Evolutionary conservation across 2,797 vertebrate species (phyloP).

Genomic region (Echiichthys vipera): DNA sequence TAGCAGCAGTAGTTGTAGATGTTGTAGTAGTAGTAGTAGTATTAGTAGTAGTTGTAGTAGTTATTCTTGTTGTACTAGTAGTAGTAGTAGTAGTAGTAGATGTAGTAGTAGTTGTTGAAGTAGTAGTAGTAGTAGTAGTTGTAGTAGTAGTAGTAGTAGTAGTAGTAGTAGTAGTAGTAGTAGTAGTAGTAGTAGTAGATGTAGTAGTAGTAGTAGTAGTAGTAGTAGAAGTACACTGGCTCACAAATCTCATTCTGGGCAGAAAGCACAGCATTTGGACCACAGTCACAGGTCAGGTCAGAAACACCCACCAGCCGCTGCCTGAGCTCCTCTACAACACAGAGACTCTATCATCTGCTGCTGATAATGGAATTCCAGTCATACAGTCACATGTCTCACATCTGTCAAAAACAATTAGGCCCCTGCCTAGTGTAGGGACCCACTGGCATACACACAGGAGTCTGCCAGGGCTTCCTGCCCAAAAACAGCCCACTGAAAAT

Average conservation of each 20-base stretch:
- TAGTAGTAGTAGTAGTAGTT: too few species aligned
- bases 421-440: slow-evolving; percentile 45
- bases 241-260: slow-evolving; percentile 23
- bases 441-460: slow-evolving; percentile 43
- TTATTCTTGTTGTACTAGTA: too few species aligned
- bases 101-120: too few species aligned
- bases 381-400: slow-evolving; percentile 78
- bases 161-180: neutral
- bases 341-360: slow-evolving; percentile 74
- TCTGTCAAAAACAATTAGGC: slow-evolving; percentile 77
- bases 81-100: too few species aligned
- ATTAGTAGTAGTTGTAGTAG: too few species aligned
- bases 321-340: slow-evolving; percentile 64
- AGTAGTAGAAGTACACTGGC: slow-evolving; percentile 27
- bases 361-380: slow-evolving; percentile 74
- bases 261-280: slow-evolving; percentile 36
- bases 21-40: too few species aligned
- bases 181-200: neutral
- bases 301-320: slow-evolving; percentile 71
- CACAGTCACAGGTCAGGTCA: slow-evolving; percentile 67
- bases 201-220: neutral
- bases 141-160: neutral
- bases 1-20: too few species aligned
- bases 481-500: slow-evolving; percentile 26
- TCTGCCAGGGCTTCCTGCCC: slow-evolving; percentile 43